Percentiles rank a stretch among this genome's conserved stretches.
Evolutionary conservation across 2,113 vertebrate genomes (phyloP).

Genomic region (Tetrao urogallus): DNA sequence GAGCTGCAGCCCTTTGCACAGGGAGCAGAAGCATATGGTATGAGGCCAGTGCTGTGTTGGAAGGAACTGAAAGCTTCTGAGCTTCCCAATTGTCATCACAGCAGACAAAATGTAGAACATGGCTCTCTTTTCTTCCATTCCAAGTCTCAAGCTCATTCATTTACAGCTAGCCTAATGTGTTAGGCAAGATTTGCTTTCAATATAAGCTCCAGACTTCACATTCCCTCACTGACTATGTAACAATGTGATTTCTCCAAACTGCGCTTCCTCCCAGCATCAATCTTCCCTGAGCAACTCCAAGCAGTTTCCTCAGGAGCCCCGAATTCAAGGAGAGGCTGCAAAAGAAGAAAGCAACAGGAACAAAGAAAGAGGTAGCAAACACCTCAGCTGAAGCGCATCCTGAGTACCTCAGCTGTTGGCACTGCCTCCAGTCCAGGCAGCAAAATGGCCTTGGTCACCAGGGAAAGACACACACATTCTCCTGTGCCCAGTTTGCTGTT

Average conservation of each 20-base stretch:
- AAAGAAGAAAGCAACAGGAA: background rate
- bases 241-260: background rate
- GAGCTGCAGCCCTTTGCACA: fast-evolving
- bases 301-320: background rate
- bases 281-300: background rate
- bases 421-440: background rate
- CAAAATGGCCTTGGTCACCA: background rate
- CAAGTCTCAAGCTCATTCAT: background rate
- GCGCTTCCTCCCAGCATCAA: background rate
- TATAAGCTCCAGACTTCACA: background rate
- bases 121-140: background rate
- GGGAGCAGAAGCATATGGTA: background rate
- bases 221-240: background rate
- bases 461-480: background rate
- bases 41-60: fast-evolving
- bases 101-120: background rate
- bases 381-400: background rate
- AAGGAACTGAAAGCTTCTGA: conserved; percentile 19
- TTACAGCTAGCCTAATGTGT: background rate
- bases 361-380: background rate
- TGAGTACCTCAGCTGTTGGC: background rate
- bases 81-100: background rate
- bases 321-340: background rate
- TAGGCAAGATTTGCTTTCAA: background rate
- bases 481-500: fast-evolving